A percentile compares a stretch with the other conserved stretches of the same genome.
Conservation (phyloP, 2,888 invertebrate genomes). For the Andrena praecox region DNA sequence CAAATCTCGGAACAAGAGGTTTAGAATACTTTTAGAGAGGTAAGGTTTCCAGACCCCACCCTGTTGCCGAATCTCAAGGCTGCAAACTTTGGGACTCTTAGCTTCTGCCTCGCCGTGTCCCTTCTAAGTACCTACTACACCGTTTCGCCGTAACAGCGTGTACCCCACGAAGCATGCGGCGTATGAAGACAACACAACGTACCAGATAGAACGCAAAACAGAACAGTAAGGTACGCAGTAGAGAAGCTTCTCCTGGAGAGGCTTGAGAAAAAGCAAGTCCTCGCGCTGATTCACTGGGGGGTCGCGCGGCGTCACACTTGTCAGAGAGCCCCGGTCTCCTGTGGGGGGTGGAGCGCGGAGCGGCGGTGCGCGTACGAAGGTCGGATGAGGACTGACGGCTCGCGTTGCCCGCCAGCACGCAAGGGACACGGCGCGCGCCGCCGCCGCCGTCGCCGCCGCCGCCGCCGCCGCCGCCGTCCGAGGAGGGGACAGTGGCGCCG, state of each 20-base stretch:
- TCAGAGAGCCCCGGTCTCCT: conserved; percentile 6
- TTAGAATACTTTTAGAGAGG: too few species aligned
- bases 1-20: too few species aligned
- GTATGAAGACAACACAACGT: too few species aligned
- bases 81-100: too few species aligned
- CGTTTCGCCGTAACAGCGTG: too few species aligned
- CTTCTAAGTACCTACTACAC: too few species aligned
- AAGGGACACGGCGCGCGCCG: conserved; percentile 26
- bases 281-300: conserved; percentile 18
- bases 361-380: conserved; percentile 58
- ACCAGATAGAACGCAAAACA: too few species aligned
- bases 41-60: too few species aligned
- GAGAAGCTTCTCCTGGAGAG: conserved; percentile 3
- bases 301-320: conserved; percentile 33
- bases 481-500: conserved; percentile 60
- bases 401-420: conserved; percentile 58
- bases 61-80: too few species aligned
- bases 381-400: conserved; percentile 68
- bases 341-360: conserved; percentile 7
- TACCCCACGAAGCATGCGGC: too few species aligned
- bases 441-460: neutral
- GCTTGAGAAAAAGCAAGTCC: neutral
- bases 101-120: too few species aligned
- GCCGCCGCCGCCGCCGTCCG: neutral
- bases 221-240: too few species aligned